Percentiles rank a stretch among this genome's conserved stretches.
Conservation (phyloP, 2,113 vertebrate genomes). For the Grammomys dolichurus region DNA sequence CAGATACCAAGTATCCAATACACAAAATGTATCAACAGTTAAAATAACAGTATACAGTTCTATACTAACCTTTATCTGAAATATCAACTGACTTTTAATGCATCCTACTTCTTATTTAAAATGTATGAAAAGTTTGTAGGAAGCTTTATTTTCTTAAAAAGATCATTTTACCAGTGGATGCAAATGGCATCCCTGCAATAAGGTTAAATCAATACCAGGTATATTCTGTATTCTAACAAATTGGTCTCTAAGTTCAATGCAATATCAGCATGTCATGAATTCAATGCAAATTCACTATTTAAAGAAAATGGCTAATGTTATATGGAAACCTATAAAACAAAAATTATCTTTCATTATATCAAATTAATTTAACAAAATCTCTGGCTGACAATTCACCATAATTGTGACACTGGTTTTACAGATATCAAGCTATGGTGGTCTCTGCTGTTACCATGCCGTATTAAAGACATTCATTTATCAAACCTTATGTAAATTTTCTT, state of each 20-base stretch:
- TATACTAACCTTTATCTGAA: neutral
- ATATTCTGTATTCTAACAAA: neutral
- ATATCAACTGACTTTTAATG: neutral
- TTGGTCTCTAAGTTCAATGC: constrained; percentile 1
- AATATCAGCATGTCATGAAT: neutral
- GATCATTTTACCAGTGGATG: neutral
- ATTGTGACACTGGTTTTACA: neutral
- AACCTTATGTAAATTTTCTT: too few relatives aligned
- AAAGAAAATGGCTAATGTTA: constrained; percentile 20
- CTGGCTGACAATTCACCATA: neutral
- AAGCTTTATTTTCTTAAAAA: constrained; percentile 14
- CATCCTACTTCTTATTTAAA: neutral
- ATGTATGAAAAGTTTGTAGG: neutral
- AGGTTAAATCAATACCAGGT: neutral
- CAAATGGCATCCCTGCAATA: neutral
- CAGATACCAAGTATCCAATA: neutral
- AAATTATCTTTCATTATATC: neutral
- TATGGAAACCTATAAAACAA: neutral
- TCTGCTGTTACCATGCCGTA: too few relatives aligned
- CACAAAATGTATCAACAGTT: neutral
- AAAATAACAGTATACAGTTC: neutral
- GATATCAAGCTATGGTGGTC: too few relatives aligned
- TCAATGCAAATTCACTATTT: constrained; percentile 32
- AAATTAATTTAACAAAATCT: neutral
- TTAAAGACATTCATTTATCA: too few relatives aligned